Evolutionary conservation across 2,113 vertebrate species (phyloP), one percentile per base, ranked within the genome.

Genomic region (Ginglymostoma cirratum): DNA sequence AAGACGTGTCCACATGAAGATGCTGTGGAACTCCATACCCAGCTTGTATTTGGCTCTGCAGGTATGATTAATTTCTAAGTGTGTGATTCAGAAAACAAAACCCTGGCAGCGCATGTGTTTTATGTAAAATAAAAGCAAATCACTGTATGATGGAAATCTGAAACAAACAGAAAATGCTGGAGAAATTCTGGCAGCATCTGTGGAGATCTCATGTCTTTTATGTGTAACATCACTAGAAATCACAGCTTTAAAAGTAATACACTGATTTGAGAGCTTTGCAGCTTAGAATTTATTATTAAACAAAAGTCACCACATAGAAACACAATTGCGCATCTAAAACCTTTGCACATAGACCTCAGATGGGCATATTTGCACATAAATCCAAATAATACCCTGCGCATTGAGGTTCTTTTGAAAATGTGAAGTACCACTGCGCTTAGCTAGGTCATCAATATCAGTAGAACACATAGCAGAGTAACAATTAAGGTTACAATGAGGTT

Each of bases 221-320:
- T 61, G 55, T 61, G 17, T 45, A 65, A 94, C 14, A 21, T 94
- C 65, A 69, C 19, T 69, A 19, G 65, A 94, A 4, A 69, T 69
- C n/a, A 94, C 92, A 94, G 42, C 34, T 94, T 94, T 21, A 65
- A 93, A 93, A 65, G 65, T 93, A 67, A 38, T n/a, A 38, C 14
- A 93, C n/a, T 34, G 66, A 93, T 66, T 93, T 66, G 55, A 45
- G 66, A 94, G 67, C n/a, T 45, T 94, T 94, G 38, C 92, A 94
- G 1, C 65, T 94, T 69, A 42, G 23, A 94, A 94, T 94, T 70
- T 21, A 94, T 42, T 94, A 19, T 69, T 94, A 67, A 94, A 69
- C 45, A 21, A 45, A 67, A 42, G 65, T 69, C 92, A 94, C 38
- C 23, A 5, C 69, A n/a, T 94, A 4, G 66, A 94, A 69, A 14